Base-by-base conservation (phyloP, 64 coral and sea anemone species). In the Montipora efflorescens region DNA sequence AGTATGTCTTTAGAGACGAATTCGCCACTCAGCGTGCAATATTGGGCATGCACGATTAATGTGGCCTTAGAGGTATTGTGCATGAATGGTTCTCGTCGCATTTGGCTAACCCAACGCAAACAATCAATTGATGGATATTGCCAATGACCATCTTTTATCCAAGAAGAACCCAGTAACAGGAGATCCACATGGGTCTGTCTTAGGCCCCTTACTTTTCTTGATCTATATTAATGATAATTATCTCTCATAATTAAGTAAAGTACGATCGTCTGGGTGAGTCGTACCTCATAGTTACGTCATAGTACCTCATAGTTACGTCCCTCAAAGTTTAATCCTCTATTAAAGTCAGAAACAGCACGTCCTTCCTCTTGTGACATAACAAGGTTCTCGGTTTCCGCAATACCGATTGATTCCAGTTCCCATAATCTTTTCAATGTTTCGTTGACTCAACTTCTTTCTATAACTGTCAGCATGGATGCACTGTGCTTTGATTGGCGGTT, bases 321-420 rank as follows among this genome's bases (percentile, higher is more conserved):
- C 18, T 90, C 87, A 84, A 90, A 90, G 10, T 84, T 82, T 4
- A 90, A 59, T 64, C 36, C 87, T 10, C 1, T 28, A 28, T 28
- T 28, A 28, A 28, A 28, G 28, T 28, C 28, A 28, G 28, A 0
- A 28, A 28, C 28, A 28, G 28, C 28, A 28, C 28, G 28, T 28
- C 1, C 28, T 28, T 28, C 28, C 28, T 28, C 28, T 28, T 28
- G 28, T 28, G 28, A 28, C 28, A 28, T 28, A 28, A 28, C 28
- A 28, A 28, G 28, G 28, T 28, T 28, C 19, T 58, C 77, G 1
- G 81, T 62, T 7, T 82, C 78, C 5, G 61, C 47, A 45, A 90
- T 94, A 3, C 87, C 87, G 13, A 90, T 94, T 21, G 78, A 79
- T 76, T 94, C 87, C 7, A 94, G 87, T 21, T 94, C 93, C 93